A percentile compares a stretch with the other conserved stretches of the same genome.
Evolutionary conservation across 2,113 vertebrate genomes (phyloP).

Genomic region (Trichomycterus rosablanca): DNA sequence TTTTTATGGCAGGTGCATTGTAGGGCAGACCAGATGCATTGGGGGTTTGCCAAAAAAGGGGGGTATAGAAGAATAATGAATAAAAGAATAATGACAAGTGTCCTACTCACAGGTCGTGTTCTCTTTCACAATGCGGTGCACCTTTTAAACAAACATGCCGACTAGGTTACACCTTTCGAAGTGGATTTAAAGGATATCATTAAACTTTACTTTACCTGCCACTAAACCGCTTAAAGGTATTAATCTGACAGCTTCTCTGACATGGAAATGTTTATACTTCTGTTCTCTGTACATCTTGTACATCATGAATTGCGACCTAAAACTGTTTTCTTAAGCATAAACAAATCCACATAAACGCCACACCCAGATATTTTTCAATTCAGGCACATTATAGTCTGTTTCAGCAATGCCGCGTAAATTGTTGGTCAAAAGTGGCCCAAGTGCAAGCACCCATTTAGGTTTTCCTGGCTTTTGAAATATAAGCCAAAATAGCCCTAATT

Average conservation of each 20-base stretch:
- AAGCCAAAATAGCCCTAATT: neutral
- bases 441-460: too few relatives aligned
- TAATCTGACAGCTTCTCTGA: constrained; percentile 14
- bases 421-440: too few relatives aligned
- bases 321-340: too few relatives aligned
- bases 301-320: too few relatives aligned
- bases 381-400: too few relatives aligned
- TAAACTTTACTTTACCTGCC: constrained; percentile 22
- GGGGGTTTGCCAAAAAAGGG: too few relatives aligned
- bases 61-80: too few relatives aligned
- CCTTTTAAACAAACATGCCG: constrained; percentile 17
- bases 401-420: too few relatives aligned
- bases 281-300: neutral
- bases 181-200: constrained; percentile 41
- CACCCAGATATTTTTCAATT: too few relatives aligned
- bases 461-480: neutral
- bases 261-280: constrained; percentile 17
- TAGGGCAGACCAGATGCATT: too few relatives aligned
- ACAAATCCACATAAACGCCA: too few relatives aligned
- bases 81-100: neutral
- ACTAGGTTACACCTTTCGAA: constrained; percentile 19
- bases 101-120: neutral
- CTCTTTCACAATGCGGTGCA: constrained; percentile 29
- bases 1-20: too few relatives aligned
- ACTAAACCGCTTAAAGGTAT: neutral